Conservation (phyloP, 2,113 vertebrate species). For the Chinchilla lanigera region DNA sequence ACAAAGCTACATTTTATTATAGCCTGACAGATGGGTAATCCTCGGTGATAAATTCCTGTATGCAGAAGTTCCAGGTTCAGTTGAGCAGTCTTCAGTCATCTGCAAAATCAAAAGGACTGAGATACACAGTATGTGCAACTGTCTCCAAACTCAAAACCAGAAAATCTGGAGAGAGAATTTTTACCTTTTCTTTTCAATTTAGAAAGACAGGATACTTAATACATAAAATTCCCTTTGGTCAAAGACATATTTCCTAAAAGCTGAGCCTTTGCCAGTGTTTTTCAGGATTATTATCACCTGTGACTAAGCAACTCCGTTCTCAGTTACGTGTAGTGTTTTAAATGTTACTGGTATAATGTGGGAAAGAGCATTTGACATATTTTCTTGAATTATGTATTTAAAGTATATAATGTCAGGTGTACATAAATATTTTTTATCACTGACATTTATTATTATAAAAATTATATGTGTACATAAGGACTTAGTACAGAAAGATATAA, state of each 20-base stretch:
- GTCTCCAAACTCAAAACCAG: neutral
- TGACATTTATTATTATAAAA: neutral
- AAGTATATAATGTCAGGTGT: neutral
- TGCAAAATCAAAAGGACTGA: neutral
- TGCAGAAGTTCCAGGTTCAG: constrained; percentile 24
- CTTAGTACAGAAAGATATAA: neutral
- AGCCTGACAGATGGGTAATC: constrained; percentile 54
- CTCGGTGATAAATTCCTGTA: neutral
- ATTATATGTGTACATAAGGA: neutral
- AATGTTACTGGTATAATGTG: neutral
- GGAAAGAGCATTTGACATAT: neutral
- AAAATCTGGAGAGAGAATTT: neutral
- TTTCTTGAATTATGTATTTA: neutral
- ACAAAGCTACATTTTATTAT: constrained; percentile 44
- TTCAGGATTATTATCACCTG: neutral
- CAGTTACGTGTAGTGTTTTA: neutral
- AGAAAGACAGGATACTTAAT: neutral
- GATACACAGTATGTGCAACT: neutral
- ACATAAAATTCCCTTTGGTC: constrained; percentile 15
- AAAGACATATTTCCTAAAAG: constrained; percentile 7
- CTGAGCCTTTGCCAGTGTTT: neutral
- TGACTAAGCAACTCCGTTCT: neutral
- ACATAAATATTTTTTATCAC: neutral
- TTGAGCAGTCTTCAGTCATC: neutral
- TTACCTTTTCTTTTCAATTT: neutral